Percentiles rank a stretch among this genome's conserved stretches.
Evolutionary conservation across 64 coral and sea anemone genomes (phyloP).

Genomic region (Stichodactyla mertensii): DNA sequence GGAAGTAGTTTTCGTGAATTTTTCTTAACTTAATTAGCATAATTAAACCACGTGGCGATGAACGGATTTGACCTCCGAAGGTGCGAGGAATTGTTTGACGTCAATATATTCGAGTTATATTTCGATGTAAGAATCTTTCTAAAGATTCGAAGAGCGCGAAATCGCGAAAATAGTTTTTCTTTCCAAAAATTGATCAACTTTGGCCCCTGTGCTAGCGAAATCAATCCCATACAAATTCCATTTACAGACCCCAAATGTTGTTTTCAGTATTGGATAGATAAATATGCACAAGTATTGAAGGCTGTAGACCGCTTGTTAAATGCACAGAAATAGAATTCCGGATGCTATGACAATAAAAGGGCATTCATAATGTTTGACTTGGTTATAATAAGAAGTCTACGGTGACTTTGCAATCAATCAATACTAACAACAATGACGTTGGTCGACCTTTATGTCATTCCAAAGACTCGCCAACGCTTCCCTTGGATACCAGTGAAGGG

Average conservation of each 20-base stretch:
- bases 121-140: neutral
- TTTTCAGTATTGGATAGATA: too few species aligned
- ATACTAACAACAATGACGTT: neutral
- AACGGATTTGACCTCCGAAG: neutral
- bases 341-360: neutral
- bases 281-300: neutral
- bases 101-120: neutral
- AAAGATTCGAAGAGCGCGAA: neutral
- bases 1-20: neutral
- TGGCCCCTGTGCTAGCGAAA: neutral
- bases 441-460: neutral
- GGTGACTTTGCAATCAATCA: neutral
- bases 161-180: neutral
- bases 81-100: neutral
- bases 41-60: neutral
- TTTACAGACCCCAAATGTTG: neutral
- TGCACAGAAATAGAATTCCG: neutral
- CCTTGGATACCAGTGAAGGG: constrained; percentile 1
- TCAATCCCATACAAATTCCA: neutral
- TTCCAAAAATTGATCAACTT: neutral
- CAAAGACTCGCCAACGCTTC: neutral
- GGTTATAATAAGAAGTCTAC: neutral
- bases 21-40: neutral
- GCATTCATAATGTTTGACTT: neutral
- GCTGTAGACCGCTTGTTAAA: neutral